Evolutionary conservation across 2,113 vertebrate genomes (phyloP).

Genomic region (Otis tarda): DNA sequence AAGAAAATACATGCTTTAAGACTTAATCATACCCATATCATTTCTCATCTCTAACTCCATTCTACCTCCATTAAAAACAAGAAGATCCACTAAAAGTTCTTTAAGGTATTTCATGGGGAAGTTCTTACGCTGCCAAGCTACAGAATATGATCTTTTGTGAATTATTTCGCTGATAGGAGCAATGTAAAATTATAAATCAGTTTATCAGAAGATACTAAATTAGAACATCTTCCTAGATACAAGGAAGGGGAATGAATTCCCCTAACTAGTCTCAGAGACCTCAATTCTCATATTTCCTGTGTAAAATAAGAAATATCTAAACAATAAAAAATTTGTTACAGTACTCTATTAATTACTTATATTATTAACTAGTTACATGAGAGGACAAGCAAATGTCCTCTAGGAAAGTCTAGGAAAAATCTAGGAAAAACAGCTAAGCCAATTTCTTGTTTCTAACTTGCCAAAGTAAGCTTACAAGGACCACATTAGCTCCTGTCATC

Average conservation of each 20-base stretch:
- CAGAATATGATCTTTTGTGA: not conserved
- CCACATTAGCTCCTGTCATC: not conserved
- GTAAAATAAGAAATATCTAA: not conserved
- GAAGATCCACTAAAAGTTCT: not conserved
- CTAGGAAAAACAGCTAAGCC: not conserved
- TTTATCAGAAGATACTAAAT: not conserved
- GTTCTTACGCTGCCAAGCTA: not conserved
- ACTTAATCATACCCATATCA: rapidly evolving
- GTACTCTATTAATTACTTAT: not conserved
- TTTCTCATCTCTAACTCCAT: not conserved
- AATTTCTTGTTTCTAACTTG: not conserved
- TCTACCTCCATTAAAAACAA: not conserved
- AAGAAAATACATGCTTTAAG: not conserved
- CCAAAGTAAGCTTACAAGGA: not conserved
- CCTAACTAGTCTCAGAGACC: not conserved
- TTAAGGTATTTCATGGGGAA: slow-evolving; percentile 14
- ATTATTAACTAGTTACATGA: not conserved
- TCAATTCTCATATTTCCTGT: not conserved
- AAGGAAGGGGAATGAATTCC: not conserved
- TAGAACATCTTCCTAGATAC: not conserved
- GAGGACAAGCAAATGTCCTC: no score
- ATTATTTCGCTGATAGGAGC: not conserved
- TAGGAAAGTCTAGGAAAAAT: not conserved
- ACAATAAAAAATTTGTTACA: not conserved
- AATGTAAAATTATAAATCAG: not conserved